Conservation (phyloP, 2,797 vertebrate species). For the Onychomys torridus region DNA sequence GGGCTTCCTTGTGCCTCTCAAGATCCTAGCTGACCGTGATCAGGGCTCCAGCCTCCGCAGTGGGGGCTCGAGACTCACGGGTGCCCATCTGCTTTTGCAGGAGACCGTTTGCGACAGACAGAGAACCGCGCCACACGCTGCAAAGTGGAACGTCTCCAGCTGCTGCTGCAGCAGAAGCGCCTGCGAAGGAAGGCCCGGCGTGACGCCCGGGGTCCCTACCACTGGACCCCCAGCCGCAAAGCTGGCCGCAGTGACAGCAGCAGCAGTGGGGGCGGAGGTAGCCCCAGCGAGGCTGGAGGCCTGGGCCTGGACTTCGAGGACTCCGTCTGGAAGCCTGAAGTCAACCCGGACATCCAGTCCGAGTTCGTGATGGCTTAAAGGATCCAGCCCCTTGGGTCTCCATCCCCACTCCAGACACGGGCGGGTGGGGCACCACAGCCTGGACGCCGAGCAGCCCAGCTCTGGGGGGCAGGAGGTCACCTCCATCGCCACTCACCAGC, state of each 20-base stretch:
- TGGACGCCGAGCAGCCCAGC: neutral
- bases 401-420: neutral
- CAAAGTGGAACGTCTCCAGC: constrained; percentile 98
- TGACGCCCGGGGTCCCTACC: constrained; percentile 95
- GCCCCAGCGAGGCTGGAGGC: constrained; percentile 95
- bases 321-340: constrained; percentile 97
- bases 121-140: constrained; percentile 98
- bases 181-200: constrained; percentile 96
- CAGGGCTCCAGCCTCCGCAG: neutral
- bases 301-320: constrained; percentile 98
- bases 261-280: constrained; percentile 94
- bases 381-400: neutral
- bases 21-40: neutral
- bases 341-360: constrained; percentile 97
- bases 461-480: constrained; percentile 56
- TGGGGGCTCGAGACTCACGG: neutral
- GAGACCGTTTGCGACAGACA: constrained; percentile 96
- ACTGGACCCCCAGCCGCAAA: constrained; percentile 96
- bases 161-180: constrained; percentile 98
- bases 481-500: constrained; percentile 38
- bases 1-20: too few relatives aligned
- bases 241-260: constrained; percentile 95
- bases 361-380: constrained; percentile 96
- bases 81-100: constrained; percentile 82
- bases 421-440: neutral